phyloP scores from a whole-genome alignment of 2,797 vertebrate species.

The Molossus molossus region DNA sequence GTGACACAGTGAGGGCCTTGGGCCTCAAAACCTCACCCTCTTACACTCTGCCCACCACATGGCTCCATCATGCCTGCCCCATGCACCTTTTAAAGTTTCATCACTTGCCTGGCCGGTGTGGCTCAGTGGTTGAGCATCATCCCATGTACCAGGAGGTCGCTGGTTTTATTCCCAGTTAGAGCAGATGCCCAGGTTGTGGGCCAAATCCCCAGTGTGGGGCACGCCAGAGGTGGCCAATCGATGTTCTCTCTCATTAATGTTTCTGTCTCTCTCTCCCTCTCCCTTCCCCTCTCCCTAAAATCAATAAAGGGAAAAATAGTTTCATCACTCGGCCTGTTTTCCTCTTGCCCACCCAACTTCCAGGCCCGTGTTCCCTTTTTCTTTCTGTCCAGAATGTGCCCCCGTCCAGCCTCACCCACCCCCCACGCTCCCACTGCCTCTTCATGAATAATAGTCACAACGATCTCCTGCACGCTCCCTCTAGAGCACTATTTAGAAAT shows the following conservation, averaged over 20 bases:
- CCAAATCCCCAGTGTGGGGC: too few species aligned
- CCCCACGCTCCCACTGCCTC: neutral
- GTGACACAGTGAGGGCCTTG: neutral
- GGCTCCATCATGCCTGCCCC: neutral
- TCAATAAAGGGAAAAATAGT: neutral
- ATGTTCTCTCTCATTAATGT: too few species aligned
- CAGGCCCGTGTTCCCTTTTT: neutral
- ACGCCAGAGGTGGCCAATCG: too few species aligned
- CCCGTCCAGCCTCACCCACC: neutral
- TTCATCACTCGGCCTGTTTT: neutral
- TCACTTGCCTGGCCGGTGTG: neutral
- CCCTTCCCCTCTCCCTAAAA: too few species aligned
- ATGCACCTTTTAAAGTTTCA: neutral
- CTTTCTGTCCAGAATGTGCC: neutral
- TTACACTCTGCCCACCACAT: neutral
- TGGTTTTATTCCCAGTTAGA: too few species aligned
- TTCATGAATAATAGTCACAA: neutral
- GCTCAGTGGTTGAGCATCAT: too few species aligned
- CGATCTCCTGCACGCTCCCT: neutral
- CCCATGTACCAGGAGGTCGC: too few species aligned
- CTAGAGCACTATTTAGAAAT: slow-evolving; percentile 34
- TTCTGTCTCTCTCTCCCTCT: too few species aligned
- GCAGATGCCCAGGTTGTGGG: too few species aligned
- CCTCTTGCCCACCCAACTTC: neutral
- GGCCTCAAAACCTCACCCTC: neutral